Conservation (phyloP, 2,797 vertebrate species). For the Eleutherodactylus coqui region DNA sequence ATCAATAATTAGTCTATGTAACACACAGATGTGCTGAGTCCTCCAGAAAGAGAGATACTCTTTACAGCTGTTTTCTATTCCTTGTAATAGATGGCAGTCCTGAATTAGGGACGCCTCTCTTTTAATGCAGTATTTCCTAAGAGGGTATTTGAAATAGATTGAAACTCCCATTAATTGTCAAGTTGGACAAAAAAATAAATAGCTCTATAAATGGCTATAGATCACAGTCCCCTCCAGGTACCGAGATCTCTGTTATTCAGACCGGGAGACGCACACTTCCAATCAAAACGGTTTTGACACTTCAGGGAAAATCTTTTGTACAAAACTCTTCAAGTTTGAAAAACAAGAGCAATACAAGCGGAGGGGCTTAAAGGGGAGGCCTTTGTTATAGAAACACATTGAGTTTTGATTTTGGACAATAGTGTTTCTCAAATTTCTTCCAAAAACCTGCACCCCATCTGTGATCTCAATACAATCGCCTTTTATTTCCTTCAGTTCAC, state of each 20-base stretch:
- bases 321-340: slow-evolving; percentile 94
- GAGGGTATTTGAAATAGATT: neutral
- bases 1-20: neutral
- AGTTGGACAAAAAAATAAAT: neutral
- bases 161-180: neutral
- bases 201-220: neutral
- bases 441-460: slow-evolving; percentile 97
- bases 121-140: neutral
- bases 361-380: slow-evolving; percentile 88
- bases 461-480: slow-evolving; percentile 94
- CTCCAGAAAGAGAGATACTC: neutral
- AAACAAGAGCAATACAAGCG: slow-evolving; percentile 94
- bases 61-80: neutral
- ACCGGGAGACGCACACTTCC: slow-evolving; percentile 76
- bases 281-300: slow-evolving; percentile 85
- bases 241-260: slow-evolving; percentile 62
- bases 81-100: neutral
- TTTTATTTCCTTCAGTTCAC: slow-evolving; percentile 83
- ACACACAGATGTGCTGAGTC: neutral
- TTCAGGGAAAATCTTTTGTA: slow-evolving; percentile 90
- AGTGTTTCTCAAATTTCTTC: slow-evolving; percentile 97
- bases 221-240: neutral
- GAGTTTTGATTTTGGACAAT: slow-evolving; percentile 98
- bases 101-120: neutral
- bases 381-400: slow-evolving; percentile 90